Conservation (phyloP, 2,113 vertebrate genomes). For the Scatophagus argus region DNA sequence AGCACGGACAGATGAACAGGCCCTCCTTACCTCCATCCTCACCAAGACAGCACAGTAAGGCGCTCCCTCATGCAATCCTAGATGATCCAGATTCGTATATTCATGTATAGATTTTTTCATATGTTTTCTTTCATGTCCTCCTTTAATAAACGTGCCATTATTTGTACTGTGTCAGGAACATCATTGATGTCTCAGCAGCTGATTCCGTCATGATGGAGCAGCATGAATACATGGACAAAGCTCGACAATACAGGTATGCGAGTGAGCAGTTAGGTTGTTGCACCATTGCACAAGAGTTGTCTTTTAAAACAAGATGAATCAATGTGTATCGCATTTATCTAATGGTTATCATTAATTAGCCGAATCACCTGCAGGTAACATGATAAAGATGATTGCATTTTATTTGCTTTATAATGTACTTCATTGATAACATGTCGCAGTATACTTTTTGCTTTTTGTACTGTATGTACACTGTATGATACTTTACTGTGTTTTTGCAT, state of each 20-base stretch:
- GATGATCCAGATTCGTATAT: background rate
- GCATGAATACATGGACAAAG: slow-evolving; percentile 98
- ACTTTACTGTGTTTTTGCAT: background rate
- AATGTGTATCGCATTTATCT: background rate
- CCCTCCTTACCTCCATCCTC: slow-evolving; percentile 93
- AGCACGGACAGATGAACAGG: slow-evolving; percentile 93
- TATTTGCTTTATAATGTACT: background rate
- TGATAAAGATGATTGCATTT: background rate
- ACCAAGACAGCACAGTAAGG: slow-evolving; percentile 94
- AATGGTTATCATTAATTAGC: background rate
- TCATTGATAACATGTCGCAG: background rate
- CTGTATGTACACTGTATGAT: background rate
- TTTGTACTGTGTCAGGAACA: slow-evolving; percentile 86
- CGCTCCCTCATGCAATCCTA: background rate
- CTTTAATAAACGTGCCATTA: background rate
- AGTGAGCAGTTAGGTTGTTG: background rate
- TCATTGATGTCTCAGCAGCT: slow-evolving; percentile 95
- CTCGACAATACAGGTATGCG: slow-evolving; percentile 93
- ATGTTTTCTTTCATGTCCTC: too few species aligned
- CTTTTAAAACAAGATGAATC: background rate
- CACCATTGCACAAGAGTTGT: background rate
- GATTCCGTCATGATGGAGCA: slow-evolving; percentile 98
- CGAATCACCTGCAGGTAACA: background rate
- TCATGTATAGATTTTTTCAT: too few species aligned
- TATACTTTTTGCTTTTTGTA: background rate